Base-by-base conservation (phyloP, 2,113 vertebrate species). In the Hyla sarda region DNA sequence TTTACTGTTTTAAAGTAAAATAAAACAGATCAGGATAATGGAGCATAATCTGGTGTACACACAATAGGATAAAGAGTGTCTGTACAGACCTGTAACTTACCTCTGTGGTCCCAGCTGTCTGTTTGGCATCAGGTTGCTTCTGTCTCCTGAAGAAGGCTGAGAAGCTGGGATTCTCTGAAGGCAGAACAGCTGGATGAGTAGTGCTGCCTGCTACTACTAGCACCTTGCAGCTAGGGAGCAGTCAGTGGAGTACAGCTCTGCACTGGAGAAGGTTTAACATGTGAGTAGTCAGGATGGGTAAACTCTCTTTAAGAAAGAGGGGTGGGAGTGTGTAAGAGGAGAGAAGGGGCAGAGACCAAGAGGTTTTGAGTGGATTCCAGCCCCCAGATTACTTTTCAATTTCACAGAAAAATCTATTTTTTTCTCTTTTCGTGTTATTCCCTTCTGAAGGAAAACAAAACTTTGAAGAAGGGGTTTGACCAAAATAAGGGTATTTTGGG, bases 291-390 rank as follows among this genome's bases (percentile, higher is more conserved):
- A 79, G 54, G 89, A 90, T 78, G 88, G 87, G 74, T 87, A 74
- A 88, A 86, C 84, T 72, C 82, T 87, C 45, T 73, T 89, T 87
- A 88, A 89, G 86, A 85, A 58, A n/a, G 85, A 86, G 78, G 81
- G 88, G 47, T 25, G 88, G 86, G 85, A 80, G 82, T 82, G 32
- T 37, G 77, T 83, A 80, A 86, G 62, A 78, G 71, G 84, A 82
- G 75, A 74, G 85, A 86, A 80, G 50, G 76, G 85, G 85, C 77
- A 72, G 85, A 52, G 84, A 73, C 62, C 76, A 62, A 45, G 75
- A 76, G 45, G 28, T 17, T 81, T 78, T 77, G 50, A 81, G 37
- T 67, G 37, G 75, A 83, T 91, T 89, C 83, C 91, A 88, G 86
- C 87, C 88, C 81, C 65, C 23, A 88, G 62, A 45, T 83, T 86